Percentiles rank a stretch among this genome's conserved stretches.
phyloP scores from a whole-genome alignment of 1,140 invertebrate species.

The Samia ricini region DNA sequence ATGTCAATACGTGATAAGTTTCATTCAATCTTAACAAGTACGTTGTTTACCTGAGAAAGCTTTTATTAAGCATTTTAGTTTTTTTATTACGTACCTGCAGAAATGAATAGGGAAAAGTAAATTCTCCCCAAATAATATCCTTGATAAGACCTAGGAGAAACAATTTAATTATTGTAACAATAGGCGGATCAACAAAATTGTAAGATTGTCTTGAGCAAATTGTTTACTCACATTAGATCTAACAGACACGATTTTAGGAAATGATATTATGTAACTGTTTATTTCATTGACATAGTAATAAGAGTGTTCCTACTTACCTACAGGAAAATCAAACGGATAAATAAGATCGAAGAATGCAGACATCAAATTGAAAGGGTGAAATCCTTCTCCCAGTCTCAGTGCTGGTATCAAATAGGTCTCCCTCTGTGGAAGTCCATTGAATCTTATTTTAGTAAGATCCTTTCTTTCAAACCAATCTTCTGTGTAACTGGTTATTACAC shows the following conservation, averaged over 20 bases:
- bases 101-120: slow-evolving; percentile 67
- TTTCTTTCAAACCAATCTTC: slow-evolving; percentile 55
- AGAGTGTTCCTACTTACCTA: slow-evolving; percentile 49
- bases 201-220: background rate
- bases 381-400: slow-evolving; percentile 61
- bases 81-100: slow-evolving; percentile 48
- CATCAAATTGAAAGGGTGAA: slow-evolving; percentile 67
- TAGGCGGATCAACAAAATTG: background rate
- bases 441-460: slow-evolving; percentile 67
- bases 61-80: background rate
- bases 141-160: slow-evolving; percentile 61
- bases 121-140: slow-evolving; percentile 63
- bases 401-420: slow-evolving; percentile 69
- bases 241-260: background rate
- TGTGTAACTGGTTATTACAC: slow-evolving; percentile 47
- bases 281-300: background rate
- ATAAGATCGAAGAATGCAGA: slow-evolving; percentile 65
- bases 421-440: slow-evolving; percentile 60
- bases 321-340: slow-evolving; percentile 67
- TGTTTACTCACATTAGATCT: background rate
- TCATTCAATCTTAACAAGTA: too few relatives aligned
- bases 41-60: background rate
- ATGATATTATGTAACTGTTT: background rate
- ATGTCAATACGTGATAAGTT: too few relatives aligned
- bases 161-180: background rate